A percentile compares a stretch with the other conserved stretches of the same genome.
Evolutionary conservation across 2,797 vertebrate species (phyloP).

Genomic region (Pantherophis alleghaniensis): DNA sequence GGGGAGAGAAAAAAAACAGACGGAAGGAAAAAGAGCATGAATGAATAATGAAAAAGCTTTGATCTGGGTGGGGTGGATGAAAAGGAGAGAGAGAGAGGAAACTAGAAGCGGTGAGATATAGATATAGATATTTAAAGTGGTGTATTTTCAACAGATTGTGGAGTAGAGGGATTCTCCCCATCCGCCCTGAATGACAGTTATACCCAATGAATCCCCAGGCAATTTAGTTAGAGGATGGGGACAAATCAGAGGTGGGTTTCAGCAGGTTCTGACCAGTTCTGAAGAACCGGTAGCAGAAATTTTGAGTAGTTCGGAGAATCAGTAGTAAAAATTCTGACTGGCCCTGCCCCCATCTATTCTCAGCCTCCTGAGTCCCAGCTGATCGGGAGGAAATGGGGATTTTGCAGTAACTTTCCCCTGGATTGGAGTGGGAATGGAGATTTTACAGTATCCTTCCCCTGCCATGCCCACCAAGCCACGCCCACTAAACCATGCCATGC

Average conservation of each 20-base stretch:
- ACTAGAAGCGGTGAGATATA: not conserved
- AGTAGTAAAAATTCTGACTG: too few species aligned
- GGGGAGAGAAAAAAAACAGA: not conserved
- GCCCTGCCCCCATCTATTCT: too few species aligned
- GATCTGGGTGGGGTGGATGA: not conserved
- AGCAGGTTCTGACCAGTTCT: too few species aligned
- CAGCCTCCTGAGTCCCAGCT: too few species aligned
- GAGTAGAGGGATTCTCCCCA: not conserved
- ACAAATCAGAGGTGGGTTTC: not conserved
- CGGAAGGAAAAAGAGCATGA: constrained; percentile 19
- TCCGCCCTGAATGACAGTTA: not conserved
- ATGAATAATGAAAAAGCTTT: constrained; percentile 57
- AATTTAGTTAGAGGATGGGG: not conserved
- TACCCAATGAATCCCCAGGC: not conserved
- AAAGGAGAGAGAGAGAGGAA: not conserved
- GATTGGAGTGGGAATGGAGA: too few species aligned
- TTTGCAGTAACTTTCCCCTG: too few species aligned
- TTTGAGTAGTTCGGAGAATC: too few species aligned
- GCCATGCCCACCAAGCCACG: too few species aligned
- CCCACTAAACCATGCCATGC: too few species aligned
- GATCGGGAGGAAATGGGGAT: too few species aligned
- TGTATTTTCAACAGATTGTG: not conserved
- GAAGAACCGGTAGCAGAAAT: too few species aligned
- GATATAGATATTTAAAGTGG: not conserved
- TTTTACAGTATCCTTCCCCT: too few species aligned